Conservation (phyloP, 2,888 invertebrate genomes). For the Callyntrura sp. region DNA sequence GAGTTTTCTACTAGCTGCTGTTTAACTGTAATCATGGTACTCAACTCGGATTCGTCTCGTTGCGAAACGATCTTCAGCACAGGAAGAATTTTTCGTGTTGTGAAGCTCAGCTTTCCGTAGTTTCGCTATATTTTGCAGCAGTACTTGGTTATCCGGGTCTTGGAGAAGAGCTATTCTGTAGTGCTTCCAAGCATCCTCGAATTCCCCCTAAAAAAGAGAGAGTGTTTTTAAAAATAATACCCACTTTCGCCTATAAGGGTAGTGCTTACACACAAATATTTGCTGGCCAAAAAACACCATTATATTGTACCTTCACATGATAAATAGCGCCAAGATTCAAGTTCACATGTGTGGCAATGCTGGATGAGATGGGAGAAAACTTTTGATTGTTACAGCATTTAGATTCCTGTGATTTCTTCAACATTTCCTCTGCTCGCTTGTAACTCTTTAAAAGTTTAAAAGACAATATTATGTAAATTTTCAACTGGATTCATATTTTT, state of each 20-base stretch:
- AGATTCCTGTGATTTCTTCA: slow-evolving; percentile 77
- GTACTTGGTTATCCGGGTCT: slow-evolving; percentile 82
- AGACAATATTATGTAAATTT: not conserved
- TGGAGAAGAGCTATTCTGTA: slow-evolving; percentile 82
- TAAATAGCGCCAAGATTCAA: slow-evolving; percentile 83
- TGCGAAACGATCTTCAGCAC: slow-evolving; percentile 74
- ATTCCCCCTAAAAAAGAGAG: slow-evolving; percentile 79
- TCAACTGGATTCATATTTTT: not conserved
- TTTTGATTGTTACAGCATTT: slow-evolving; percentile 80
- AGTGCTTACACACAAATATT: not conserved
- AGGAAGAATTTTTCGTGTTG: slow-evolving; percentile 79
- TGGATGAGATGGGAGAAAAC: slow-evolving; percentile 76
- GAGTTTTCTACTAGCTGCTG: not conserved
- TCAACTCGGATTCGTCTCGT: slow-evolving; percentile 68
- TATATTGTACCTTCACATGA: slow-evolving; percentile 81
- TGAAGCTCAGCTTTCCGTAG: slow-evolving; percentile 82
- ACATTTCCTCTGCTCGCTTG: slow-evolving; percentile 81
- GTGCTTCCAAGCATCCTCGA: slow-evolving; percentile 82
- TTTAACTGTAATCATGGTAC: slow-evolving; percentile 74
- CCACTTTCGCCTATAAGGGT: not conserved
- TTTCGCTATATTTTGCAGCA: slow-evolving; percentile 83
- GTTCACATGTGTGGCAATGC: slow-evolving; percentile 82
- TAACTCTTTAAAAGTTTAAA: slow-evolving; percentile 80
- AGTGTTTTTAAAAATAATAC: slow-evolving; percentile 10
- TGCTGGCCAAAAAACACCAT: not conserved